A percentile compares a stretch with the other conserved stretches of the same genome.
Evolutionary conservation across 2,113 vertebrate species (phyloP).

Genomic region (Callorhinus ursinus): DNA sequence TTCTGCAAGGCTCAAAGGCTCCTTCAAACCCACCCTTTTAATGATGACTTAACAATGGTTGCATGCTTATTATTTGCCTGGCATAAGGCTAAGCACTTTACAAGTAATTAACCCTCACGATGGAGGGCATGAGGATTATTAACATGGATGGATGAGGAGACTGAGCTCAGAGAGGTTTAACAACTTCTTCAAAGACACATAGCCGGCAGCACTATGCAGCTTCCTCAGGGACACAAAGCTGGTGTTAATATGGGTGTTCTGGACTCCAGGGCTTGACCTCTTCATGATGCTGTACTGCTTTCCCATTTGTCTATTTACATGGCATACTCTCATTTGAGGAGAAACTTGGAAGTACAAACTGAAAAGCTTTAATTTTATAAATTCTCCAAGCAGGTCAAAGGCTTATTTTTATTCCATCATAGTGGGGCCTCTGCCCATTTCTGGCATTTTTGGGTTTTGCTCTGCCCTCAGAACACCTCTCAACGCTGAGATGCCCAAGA

Average conservation of each 20-base stretch:
- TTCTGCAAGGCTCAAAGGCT: neutral
- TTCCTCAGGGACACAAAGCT: neutral
- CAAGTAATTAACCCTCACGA: neutral
- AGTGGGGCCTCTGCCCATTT: neutral
- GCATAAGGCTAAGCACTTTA: neutral
- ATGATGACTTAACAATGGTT: neutral
- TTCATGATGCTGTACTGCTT: neutral
- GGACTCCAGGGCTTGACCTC: neutral
- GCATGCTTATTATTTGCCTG: neutral
- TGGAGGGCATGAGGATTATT: neutral
- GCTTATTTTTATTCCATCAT: neutral
- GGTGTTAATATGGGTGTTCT: neutral
- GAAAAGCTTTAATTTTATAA: conserved; percentile 1
- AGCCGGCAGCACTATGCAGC: neutral
- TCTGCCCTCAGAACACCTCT: neutral
- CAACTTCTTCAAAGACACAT: neutral
- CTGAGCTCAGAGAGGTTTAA: neutral
- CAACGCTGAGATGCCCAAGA: neutral
- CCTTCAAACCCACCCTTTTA: neutral
- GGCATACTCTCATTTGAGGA: neutral
- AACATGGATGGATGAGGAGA: neutral
- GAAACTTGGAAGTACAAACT: neutral
- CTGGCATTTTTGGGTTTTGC: neutral
- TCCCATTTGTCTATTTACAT: neutral
- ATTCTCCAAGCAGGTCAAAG: neutral